Evolutionary conservation across 2,888 invertebrate genomes (phyloP).

Genomic region (Euplexia lucipara): DNA sequence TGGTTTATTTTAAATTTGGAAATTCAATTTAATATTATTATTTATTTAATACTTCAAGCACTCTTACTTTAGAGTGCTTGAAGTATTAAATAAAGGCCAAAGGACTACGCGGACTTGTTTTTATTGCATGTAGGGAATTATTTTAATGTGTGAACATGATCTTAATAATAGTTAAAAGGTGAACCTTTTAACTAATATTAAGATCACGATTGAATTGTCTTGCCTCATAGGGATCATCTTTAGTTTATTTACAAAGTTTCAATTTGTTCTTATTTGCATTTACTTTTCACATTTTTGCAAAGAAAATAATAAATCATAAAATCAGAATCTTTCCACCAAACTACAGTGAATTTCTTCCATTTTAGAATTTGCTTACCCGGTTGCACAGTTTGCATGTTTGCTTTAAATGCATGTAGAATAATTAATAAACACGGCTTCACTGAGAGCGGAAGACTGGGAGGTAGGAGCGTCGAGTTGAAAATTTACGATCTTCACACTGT

Average conservation of each 20-base stretch:
- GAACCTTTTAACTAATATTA: no score
- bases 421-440: constrained; percentile 59
- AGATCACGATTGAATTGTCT: no score
- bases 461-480: constrained; percentile 52
- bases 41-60: no score
- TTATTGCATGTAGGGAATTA: no score
- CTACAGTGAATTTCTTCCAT: constrained; percentile 28
- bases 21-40: no score
- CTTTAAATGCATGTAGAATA: constrained; percentile 62
- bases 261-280: neutral
- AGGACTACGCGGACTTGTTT: no score
- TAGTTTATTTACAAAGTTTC: neutral
- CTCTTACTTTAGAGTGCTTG: no score
- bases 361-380: constrained; percentile 37
- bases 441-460: constrained; percentile 43
- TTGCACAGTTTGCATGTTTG: constrained; percentile 58
- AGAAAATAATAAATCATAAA: neutral
- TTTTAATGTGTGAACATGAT: no score
- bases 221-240: no score
- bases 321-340: neutral
- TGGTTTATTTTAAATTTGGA: neutral
- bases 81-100: no score
- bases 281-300: neutral
- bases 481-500: constrained; percentile 52
- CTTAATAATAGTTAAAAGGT: no score